Evolutionary conservation across 2,888 invertebrate species (phyloP), one percentile per base, ranked within the genome.

Genomic region (Himalopsyche tibetana): DNA sequence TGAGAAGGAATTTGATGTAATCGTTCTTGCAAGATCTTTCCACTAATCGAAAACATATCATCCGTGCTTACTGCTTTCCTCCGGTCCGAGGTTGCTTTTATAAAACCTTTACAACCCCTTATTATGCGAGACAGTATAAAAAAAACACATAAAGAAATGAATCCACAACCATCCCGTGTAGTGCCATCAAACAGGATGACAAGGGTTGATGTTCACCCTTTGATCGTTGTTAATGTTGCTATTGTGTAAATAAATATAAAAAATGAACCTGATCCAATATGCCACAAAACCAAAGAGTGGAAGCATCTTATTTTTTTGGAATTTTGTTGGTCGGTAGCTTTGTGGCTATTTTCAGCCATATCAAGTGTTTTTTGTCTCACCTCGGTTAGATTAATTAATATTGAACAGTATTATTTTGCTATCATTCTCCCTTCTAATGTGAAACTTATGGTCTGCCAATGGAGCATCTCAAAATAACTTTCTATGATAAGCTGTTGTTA

Each of bases 181-280:
- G 74, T 28, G 74, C 38, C 36, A 74, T 74, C 74, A 74, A 74
- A 38, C 36, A 36, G 74, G 15, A 36, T 74, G 74, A 74, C 74
- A 74, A 74, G 74, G 74, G 74, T 74, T 74, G 74, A 38, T 74
- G 74, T 74, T 74, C 74, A 74, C 74, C 74, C 74, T 74, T 74
- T 74, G 74, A 38, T 74, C 38, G 74, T 74, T 36, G n/a, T 63
- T 74, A 74, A 74, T 38, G 74, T 36, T 74, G 74, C 74, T 36
- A 74, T 74, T 74, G 74, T 74, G 74, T 38, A 38, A 74, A 74
- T 15, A 74, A 36, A 74, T 19, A 42, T 11, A 69, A 74, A 19
- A 74, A 74, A 74, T 74, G 15, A 15, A 12, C 36, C 12, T 15
- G 19, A 74, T 74, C 36, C 74, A 74, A 74, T 74, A 74, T 74